Conservation (phyloP, 1,140 invertebrate species). For the Centruroides sculpturatus region DNA sequence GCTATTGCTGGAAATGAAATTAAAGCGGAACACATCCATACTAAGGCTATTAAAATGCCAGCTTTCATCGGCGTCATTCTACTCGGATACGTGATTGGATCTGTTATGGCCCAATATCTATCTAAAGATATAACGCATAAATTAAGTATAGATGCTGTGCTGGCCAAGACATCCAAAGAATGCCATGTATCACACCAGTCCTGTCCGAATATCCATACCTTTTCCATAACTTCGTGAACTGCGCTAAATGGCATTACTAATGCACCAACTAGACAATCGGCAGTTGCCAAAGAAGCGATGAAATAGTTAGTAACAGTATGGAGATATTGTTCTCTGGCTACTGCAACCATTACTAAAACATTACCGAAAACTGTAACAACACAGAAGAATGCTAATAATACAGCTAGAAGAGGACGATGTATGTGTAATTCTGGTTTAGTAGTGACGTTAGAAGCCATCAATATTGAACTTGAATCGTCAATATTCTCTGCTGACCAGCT, state of each 20-base stretch:
- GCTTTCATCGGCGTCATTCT: slow-evolving; percentile 72
- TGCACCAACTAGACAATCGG: slow-evolving; percentile 59
- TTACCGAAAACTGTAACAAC: slow-evolving; percentile 52
- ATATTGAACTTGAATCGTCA: too few relatives aligned
- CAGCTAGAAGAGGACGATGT: slow-evolving; percentile 27
- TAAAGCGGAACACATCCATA: slow-evolving; percentile 83
- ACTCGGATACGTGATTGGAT: slow-evolving; percentile 90
- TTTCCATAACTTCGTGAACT: slow-evolving; percentile 50
- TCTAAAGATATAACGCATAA: slow-evolving; percentile 91
- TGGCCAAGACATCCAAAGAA: slow-evolving; percentile 88
- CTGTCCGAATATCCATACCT: slow-evolving; percentile 29
- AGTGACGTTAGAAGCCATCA: too few relatives aligned
- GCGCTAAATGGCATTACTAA: slow-evolving; percentile 66
- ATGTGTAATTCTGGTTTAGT: background rate
- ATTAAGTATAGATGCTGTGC: slow-evolving; percentile 90
- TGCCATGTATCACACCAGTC: slow-evolving; percentile 93
- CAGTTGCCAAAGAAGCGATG: slow-evolving; percentile 57
- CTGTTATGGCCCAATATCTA: slow-evolving; percentile 94
- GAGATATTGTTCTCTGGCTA: slow-evolving; percentile 48
- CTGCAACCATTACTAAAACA: slow-evolving; percentile 51
- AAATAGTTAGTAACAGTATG: slow-evolving; percentile 67
- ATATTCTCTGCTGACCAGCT: too few relatives aligned
- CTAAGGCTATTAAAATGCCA: slow-evolving; percentile 62
- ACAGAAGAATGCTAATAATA: slow-evolving; percentile 42
- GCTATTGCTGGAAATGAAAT: slow-evolving; percentile 93